Conservation (phyloP, 2,888 invertebrate species). For the Diogma glabrata region DNA sequence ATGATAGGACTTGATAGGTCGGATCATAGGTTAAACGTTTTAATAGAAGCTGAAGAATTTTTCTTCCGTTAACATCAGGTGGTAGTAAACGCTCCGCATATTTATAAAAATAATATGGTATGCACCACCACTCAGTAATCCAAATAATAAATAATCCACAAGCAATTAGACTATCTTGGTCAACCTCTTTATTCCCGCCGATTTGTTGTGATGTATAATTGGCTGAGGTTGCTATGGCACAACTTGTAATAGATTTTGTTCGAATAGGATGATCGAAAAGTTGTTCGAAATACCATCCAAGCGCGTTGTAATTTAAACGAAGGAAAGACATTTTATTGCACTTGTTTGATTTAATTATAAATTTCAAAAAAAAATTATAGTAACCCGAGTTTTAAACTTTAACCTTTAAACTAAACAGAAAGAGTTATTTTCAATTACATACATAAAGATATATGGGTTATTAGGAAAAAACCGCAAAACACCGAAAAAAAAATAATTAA, state of each 20-base stretch:
- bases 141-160: slow-evolving; percentile 56
- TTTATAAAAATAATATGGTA: slow-evolving; percentile 65
- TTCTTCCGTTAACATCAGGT: slow-evolving; percentile 43
- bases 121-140: slow-evolving; percentile 67
- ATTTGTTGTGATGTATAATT: slow-evolving; percentile 62
- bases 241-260: slow-evolving; percentile 69
- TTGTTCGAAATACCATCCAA: slow-evolving; percentile 61
- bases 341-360: too few species aligned
- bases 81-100: slow-evolving; percentile 48
- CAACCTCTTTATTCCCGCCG: slow-evolving; percentile 48
- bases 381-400: too few species aligned
- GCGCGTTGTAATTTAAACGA: slow-evolving; percentile 56
- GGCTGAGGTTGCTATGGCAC: slow-evolving; percentile 56
- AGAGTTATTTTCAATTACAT: too few species aligned
- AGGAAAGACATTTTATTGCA: slow-evolving; percentile 29
- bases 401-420: too few species aligned
- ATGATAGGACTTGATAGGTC: slow-evolving; percentile 56
- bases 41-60: slow-evolving; percentile 48
- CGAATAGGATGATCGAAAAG: slow-evolving; percentile 62
- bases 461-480: too few species aligned
- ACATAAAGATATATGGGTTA: too few species aligned
- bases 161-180: slow-evolving; percentile 54
- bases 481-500: too few species aligned
- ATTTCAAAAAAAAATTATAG: too few species aligned
- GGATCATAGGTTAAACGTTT: slow-evolving; percentile 66